Evolutionary conservation across 2,888 invertebrate species (phyloP), one percentile per base, ranked within the genome.

Genomic region (Hofmannophila pseudospretella): DNA sequence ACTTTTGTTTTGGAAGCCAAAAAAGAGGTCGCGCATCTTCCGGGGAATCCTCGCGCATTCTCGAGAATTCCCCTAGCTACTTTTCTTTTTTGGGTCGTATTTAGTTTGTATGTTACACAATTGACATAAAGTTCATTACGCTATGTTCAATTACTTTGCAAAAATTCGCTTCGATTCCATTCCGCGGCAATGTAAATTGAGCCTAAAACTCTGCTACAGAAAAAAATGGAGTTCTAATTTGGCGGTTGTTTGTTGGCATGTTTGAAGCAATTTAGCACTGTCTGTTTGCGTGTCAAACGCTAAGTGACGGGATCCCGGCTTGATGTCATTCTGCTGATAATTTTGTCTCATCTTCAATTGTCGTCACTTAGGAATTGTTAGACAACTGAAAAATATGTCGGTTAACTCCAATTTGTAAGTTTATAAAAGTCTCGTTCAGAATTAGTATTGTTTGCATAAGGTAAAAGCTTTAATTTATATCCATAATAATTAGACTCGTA

Each of bases 401-500:
- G 7, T 27, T 27, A 27, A 12, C 27, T 7, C 5, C 10, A 46
- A 51, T 55, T 57, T 53, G 49, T 35, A 48, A 52, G 49, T 53
- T 39, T 36, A 48, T 39, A 42, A 44, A 59, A 57, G 55, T 54
- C 49, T 50, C 54, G 47, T 53, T 49, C 51, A 54, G 60, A 54
- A 56, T 65, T 58, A 63, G 54, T 58, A 53, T 58, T 53, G 57
- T 60, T 59, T 45, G 47, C 53, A 45, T 49, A 55, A 58, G 54
- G 51, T 52, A 45, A 55, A 44, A 49, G 48, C 47, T 48, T 49
- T 58, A 59, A 64, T 67, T 63, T 65, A 66, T 60, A 61, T 64
- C 60, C 63, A 68, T 66, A 68, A 71, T 70, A 65, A 71, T 66
- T 59, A 66, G 61, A 52, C 58, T 54, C 47, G 54, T 50, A 44